Percentiles rank a stretch among this genome's conserved stretches.
Conservation (phyloP, 2,113 vertebrate genomes). For the Mungos mungo region DNA sequence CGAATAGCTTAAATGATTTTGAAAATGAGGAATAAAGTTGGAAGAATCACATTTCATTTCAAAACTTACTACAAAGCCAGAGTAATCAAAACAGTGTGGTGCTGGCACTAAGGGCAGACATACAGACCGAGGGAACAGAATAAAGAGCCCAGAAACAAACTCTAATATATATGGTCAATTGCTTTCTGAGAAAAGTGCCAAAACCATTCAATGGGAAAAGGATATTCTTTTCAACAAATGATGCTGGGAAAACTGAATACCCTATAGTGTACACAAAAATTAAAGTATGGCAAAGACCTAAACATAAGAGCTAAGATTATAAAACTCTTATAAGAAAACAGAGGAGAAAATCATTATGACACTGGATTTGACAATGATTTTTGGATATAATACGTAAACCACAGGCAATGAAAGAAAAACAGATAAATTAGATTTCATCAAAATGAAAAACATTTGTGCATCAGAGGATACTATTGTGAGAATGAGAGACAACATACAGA, state of each 20-base stretch:
- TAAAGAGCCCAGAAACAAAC: neutral
- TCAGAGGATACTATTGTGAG: neutral
- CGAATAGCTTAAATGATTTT: constrained; percentile 31
- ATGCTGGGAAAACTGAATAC: neutral
- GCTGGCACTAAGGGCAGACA: neutral
- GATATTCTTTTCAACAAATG: constrained; percentile 7
- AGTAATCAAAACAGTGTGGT: neutral
- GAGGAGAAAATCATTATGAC: neutral
- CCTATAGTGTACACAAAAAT: constrained; percentile 3
- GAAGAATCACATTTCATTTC: neutral
- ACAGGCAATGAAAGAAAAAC: neutral
- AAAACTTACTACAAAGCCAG: constrained; percentile 23
- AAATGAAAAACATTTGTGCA: neutral
- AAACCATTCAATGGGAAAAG: constrained; percentile 23
- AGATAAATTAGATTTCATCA: neutral
- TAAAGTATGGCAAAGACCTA: constrained; percentile 30
- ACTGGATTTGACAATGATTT: neutral
- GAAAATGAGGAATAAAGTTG: constrained; percentile 8
- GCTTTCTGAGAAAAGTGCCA: neutral
- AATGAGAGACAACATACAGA: neutral
- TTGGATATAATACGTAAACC: neutral
- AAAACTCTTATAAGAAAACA: constrained; percentile 22
- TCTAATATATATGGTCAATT: neutral
- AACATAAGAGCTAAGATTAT: constrained; percentile 27
- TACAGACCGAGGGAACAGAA: neutral